Percentiles rank a stretch among this genome's conserved stretches.
Evolutionary conservation across 2,888 invertebrate species (phyloP).

Genomic region (Chouioia cunea): DNA sequence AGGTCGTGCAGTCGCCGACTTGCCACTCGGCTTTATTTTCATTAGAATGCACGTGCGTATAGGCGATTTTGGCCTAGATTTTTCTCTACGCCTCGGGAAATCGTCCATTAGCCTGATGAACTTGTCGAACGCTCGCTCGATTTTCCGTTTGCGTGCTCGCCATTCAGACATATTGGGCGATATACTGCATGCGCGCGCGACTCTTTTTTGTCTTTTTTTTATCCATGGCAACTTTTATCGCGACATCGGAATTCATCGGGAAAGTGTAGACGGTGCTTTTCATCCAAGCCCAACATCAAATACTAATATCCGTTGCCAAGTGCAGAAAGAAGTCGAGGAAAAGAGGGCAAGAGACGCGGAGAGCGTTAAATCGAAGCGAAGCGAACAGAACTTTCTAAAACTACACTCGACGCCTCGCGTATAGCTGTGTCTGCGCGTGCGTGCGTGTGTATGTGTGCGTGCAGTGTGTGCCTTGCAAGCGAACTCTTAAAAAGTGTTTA

Average conservation of each 20-base stretch:
- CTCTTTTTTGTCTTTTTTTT: neutral
- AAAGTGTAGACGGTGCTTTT: neutral
- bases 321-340: conserved; percentile 1
- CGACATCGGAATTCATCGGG: neutral
- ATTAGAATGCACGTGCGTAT: neutral
- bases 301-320: conserved; percentile 28
- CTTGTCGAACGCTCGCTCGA: too few relatives aligned
- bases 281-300: conserved; percentile 27
- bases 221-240: neutral
- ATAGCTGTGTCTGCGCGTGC: conserved; percentile 6
- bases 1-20: neutral
- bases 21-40: neutral
- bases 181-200: too few relatives aligned
- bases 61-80: conserved; percentile 11
- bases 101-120: too few relatives aligned
- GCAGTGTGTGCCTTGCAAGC: too few relatives aligned
- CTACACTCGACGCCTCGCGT: conserved; percentile 14
- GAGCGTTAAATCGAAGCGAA: conserved; percentile 22
- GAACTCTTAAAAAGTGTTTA: conserved; percentile 41
- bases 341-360: neutral
- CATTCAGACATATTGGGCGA: too few relatives aligned
- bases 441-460: too few relatives aligned
- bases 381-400: conserved; percentile 37
- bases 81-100: too few relatives aligned
- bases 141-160: too few relatives aligned